Conservation (phyloP, 2,888 invertebrate species). For the Ochropleura leucogaster region DNA sequence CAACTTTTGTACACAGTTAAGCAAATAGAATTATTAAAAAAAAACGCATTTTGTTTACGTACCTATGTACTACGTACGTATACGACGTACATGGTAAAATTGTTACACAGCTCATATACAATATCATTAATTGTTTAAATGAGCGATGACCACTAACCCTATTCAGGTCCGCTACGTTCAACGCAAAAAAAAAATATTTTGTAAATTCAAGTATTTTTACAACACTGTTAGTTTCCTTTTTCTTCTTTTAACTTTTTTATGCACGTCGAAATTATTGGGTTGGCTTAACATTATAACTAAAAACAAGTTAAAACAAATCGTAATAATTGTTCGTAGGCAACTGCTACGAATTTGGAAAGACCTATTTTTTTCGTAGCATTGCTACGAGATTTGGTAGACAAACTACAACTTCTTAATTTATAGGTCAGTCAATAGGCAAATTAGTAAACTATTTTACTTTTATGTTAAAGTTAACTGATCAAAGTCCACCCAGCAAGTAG, state of each 20-base stretch:
- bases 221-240: neutral
- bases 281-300: neutral
- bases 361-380: constrained; percentile 29
- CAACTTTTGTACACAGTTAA: neutral
- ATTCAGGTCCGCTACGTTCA: neutral
- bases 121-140: neutral
- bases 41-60: neutral
- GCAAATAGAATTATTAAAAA: neutral
- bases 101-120: neutral
- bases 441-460: neutral
- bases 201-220: neutral
- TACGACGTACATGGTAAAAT: too few relatives aligned
- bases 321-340: constrained; percentile 20
- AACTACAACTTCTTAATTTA: neutral
- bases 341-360: constrained; percentile 34
- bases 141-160: neutral
- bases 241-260: neutral
- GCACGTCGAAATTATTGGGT: neutral
- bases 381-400: constrained; percentile 35
- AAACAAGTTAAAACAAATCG: neutral
- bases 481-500: neutral
- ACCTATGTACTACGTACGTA: neutral
- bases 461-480: neutral
- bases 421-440: constrained; percentile 5
- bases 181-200: neutral